These are phyloP conservation scores for Sarcophaga peregrina DNA, from an alignment of 1,140 invertebrate species.

Conservation along the genomic window DNA sequence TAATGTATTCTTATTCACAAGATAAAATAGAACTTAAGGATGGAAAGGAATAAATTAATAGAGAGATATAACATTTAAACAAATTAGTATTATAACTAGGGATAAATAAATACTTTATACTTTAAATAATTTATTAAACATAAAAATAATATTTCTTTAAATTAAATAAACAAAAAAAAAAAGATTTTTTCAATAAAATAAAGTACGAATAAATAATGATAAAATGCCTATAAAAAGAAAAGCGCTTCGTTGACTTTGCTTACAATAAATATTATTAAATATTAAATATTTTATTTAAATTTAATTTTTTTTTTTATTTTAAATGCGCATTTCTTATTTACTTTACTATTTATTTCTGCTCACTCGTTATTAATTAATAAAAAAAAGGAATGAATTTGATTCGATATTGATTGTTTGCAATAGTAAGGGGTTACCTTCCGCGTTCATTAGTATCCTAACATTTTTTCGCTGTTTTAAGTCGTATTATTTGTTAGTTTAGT, in stretches of 20 bases:
- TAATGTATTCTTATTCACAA: neutral
- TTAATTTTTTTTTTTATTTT: neutral
- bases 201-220: conserved; percentile 5
- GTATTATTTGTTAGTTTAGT: conserved; percentile 4
- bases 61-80: conserved; percentile 7
- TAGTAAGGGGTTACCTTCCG: neutral
- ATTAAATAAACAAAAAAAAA: conserved; percentile 24
- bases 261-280: neutral
- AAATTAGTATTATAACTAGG: neutral
- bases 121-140: conserved; percentile 8
- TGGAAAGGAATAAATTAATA: neutral
- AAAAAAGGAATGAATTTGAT: conserved; percentile 42
- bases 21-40: neutral
- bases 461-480: conserved; percentile 37
- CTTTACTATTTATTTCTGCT: neutral
- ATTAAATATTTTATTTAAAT: conserved; percentile 2
- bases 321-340: conserved; percentile 20
- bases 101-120: conserved; percentile 23
- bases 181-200: neutral
- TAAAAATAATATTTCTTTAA: conserved; percentile 7
- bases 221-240: conserved; percentile 40
- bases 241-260: conserved; percentile 31
- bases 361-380: conserved; percentile 23
- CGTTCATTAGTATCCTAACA: too few relatives aligned
- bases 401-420: conserved; percentile 32